Conservation (phyloP, 2,888 invertebrate species). For the Pristionchus entomophagus region DNA sequence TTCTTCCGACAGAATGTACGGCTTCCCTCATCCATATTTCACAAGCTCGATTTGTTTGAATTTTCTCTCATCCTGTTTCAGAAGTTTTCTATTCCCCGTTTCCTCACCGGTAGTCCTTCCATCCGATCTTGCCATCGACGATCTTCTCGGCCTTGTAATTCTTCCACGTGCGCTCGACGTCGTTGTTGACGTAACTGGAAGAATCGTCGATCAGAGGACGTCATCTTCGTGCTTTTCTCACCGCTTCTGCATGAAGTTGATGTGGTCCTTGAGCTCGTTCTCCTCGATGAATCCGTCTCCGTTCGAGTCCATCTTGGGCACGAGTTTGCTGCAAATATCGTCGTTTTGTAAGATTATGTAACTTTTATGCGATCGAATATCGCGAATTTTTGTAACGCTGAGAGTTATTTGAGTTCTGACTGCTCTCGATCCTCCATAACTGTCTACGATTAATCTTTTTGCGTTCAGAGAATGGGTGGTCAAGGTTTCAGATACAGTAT, state of each 20-base stretch:
- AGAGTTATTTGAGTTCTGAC: too few species aligned
- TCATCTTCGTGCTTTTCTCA: not conserved
- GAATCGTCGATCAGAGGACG: not conserved
- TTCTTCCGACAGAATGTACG: too few species aligned
- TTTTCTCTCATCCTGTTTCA: too few species aligned
- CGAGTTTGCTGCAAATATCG: conserved; percentile 84
- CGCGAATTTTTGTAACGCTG: not conserved
- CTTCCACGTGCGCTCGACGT: conserved; percentile 93
- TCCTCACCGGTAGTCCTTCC: conserved; percentile 87
- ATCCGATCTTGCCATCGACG: conserved; percentile 84
- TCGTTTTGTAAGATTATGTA: too few species aligned
- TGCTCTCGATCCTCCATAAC: too few species aligned
- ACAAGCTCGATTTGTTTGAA: too few species aligned
- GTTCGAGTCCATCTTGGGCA: conserved; percentile 92
- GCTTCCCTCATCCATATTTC: too few species aligned
- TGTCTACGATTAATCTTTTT: too few species aligned
- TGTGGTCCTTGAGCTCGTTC: conserved; percentile 95
- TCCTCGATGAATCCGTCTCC: conserved; percentile 87
- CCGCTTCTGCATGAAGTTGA: conserved; percentile 88
- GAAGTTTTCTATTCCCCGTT: too few species aligned
- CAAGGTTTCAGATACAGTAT: too few species aligned
- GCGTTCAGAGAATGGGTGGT: too few species aligned
- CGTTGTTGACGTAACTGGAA: conserved; percentile 87
- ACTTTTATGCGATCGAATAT: too few species aligned
- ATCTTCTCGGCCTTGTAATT: conserved; percentile 87